Evolutionary conservation across 2,113 vertebrate genomes (phyloP), one percentile per base, ranked within the genome.

Genomic region (Eublepharis macularius): DNA sequence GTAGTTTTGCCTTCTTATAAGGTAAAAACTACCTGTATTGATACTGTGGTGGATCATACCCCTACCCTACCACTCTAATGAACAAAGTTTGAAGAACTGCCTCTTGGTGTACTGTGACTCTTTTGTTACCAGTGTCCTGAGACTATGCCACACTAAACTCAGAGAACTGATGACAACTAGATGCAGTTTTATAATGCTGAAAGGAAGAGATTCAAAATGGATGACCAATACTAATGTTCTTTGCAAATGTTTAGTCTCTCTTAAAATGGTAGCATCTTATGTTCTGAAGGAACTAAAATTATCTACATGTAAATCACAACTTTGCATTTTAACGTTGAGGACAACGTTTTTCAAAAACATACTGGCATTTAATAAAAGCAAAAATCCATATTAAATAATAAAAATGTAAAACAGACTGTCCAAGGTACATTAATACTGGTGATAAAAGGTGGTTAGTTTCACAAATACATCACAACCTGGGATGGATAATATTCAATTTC

Each of bases 401-500:
- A 85, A 84, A 84, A 87, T 66, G 89, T 84, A 85, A 75, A 76
- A 89, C 1, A 88, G 87, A 87, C 1, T 51, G 84, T 89, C 74
- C 60, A 84, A 92, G 88, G 81, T 94, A 91, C 80, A 36, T 14
- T 4, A 11, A 80, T 65, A 86, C 77, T 80, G 29, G 21, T 74
- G 84, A 80, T 80, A 80, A 79, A 86, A 36, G 69, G 76, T 47
- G 63, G 36, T 51, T 17, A 83, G 57, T 74, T 84, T 92, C 82
- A 92, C 85, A 32, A 79, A 86, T 84, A 91, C 54, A 70, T 89
- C 76, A 78, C 82, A 87, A 87, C 80, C 76, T 29, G 82, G 88
- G 73, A 84, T 80, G 86, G 57, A 89, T 88, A 94, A 90, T 88
- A 92, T 86, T 92, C 81, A 72, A 69, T 91, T 92, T 89, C 87